Evolutionary conservation across 2,888 invertebrate genomes (phyloP), one percentile per base, ranked within the genome.

Genomic region (Acanthosepion pharaonis): DNA sequence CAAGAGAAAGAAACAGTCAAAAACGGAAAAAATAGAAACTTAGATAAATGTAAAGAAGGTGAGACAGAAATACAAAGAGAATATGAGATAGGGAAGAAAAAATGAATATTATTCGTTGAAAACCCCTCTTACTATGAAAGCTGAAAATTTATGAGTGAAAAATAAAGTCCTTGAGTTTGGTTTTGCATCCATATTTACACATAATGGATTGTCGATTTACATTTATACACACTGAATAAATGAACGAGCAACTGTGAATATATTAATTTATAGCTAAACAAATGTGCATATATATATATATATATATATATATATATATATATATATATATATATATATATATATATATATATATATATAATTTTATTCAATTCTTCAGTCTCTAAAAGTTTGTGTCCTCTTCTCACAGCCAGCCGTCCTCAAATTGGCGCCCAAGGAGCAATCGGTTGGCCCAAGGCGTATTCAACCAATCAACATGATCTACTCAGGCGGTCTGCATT

Each of bases 381-480:
- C 55, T 55, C 18, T 55, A 55, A 55, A 55, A 42, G 42, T 4
- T 51, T 51, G 51, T 51, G 51, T 51, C 51, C 11, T 78, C n/a
- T 33, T 78, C n/a, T 11, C 78, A 11, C 78, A 33, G 78, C 33
- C 15, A 33, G 78, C n/a, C n/a, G 78, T 78, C 78, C 78, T 23
- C 78, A 78, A 78, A 78, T 78, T 15, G 78, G n/a, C n/a, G 78
- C 78, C 78, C n/a, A 78, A 78, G 78, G n/a, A 78, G 78, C 78
- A 78, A 78, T 78, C 78, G 78, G 25, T 78, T 78, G n/a, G 78
- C 78, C n/a, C 78, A 33, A 33, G n/a, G 78, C 78, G n/a, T 78
- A 78, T 78, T 78, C 78, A 33, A 4, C 78, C 78, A 78, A 78
- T 78, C 78, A 78, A 33, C 78, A 78, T 78, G n/a, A 78, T 78